Base-by-base conservation (phyloP, 2,797 vertebrate species). In the Peromyscus attwateri region DNA sequence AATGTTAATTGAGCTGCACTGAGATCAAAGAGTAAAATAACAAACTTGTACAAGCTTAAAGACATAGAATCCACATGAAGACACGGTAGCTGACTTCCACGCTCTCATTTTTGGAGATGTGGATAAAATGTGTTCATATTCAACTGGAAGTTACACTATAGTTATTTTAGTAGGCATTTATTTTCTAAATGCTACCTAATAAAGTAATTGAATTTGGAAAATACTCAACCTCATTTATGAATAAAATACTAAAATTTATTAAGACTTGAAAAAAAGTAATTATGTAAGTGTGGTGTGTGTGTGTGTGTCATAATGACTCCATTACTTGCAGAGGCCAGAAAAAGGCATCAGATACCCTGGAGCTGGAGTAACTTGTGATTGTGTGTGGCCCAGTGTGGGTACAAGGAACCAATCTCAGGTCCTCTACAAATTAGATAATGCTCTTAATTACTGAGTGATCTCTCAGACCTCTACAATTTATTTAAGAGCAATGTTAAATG, bases 11-110 rank as follows among this genome's bases (percentile, higher is more conserved):
- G 55, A 95, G 57, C 46, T 83, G 10, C 17, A 60, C 16, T 40
- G 34, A 64, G 40, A 81, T 87, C 66, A 89, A 95, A 82, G 14
- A 92, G 9, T n/a, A 84, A 96, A 94, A 73, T 87, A 92, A 92
- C 89, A 76, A 95, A 84, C n/a, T 80, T 52, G 2, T 8, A 46
- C 10, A 91, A 92, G 34, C 27, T 79, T 43, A 85, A 70, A 52
- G 55, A 94, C 68, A 75, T 55, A 94, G 93, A 96, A 73, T 2
- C n/a, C 73, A 46, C 19, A 52, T 34, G 27, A 80, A 62, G 31
- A 89, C 14, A 25, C 7, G 46, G 23, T 60, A 92, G 13, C 46
- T 93, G 46, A 87, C 7, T 46, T 73, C 3, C n/a, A 82, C 11
- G 40, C 14, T 46, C 43, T 90, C 46, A 95, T 40, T 95, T 96